These are phyloP conservation scores for Synaphobranchus kaupii DNA, from an alignment of 2,797 vertebrate species.

Conservation along the genomic window DNA sequence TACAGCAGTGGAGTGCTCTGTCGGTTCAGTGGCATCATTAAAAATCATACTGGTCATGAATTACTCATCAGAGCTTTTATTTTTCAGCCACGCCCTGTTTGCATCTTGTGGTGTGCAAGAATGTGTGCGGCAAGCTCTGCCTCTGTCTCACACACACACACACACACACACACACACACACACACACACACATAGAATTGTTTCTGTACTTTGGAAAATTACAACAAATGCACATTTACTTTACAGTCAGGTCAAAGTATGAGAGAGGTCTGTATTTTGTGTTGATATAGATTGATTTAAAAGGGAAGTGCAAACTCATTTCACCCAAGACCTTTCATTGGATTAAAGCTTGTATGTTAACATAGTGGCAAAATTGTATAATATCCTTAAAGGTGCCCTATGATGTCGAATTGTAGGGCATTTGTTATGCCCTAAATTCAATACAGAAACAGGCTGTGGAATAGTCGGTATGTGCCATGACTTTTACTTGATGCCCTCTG, in stretches of 20 bases:
- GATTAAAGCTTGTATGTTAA: too few relatives aligned
- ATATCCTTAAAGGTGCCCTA: background rate
- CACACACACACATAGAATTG: too few relatives aligned
- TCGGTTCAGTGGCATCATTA: background rate
- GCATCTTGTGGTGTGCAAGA: background rate
- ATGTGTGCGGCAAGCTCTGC: slow-evolving; percentile 31
- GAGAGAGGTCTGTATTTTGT: background rate
- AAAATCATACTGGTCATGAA: background rate
- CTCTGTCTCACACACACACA: background rate
- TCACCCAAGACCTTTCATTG: too few relatives aligned
- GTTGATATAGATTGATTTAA: background rate
- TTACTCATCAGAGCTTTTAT: background rate
- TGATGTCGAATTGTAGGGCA: background rate
- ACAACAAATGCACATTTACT: background rate
- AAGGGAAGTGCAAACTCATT: too few relatives aligned
- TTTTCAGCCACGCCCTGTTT: background rate
- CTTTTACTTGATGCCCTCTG: too few relatives aligned
- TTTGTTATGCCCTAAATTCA: background rate
- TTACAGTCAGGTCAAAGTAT: background rate
- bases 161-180: too few relatives aligned
- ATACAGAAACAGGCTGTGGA: background rate
- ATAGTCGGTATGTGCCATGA: background rate
- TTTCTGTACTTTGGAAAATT: background rate
- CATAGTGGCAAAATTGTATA: background rate
- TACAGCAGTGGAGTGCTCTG: background rate